Conservation (phyloP, 2,888 invertebrate species). For the Aethes cnicana region DNA sequence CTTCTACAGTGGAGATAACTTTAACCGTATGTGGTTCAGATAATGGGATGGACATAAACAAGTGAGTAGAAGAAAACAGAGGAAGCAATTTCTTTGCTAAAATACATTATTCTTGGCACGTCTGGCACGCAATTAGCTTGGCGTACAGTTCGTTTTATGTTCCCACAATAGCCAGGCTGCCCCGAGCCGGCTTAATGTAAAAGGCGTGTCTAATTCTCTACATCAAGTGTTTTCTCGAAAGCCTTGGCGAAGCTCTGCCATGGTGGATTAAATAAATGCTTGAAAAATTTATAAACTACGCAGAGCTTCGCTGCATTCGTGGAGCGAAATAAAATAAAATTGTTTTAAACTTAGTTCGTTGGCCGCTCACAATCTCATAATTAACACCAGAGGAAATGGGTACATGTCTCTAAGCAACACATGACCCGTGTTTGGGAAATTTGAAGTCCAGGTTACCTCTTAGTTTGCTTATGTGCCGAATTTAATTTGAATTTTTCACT, state of each 20-base stretch:
- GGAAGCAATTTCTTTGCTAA: slow-evolving; percentile 38
- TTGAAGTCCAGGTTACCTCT: no score
- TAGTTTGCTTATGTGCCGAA: no score
- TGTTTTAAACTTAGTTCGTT: no score
- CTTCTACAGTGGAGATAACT: neutral
- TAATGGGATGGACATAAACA: slow-evolving; percentile 37
- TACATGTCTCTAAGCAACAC: no score
- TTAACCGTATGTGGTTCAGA: slow-evolving; percentile 27
- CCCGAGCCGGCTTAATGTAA: slow-evolving; percentile 52
- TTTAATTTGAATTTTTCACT: no score
- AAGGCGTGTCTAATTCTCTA: slow-evolving; percentile 61
- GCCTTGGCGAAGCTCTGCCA: slow-evolving; percentile 31
- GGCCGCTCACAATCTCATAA: no score
- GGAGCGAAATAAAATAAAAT: no score
- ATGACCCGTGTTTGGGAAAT: no score
- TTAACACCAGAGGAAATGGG: no score
- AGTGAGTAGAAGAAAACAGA: slow-evolving; percentile 37
- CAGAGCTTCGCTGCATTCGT: slow-evolving; percentile 3
- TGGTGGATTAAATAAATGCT: slow-evolving; percentile 31
- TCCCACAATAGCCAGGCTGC: slow-evolving; percentile 49
- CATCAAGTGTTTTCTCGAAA: slow-evolving; percentile 54
- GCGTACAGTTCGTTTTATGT: slow-evolving; percentile 49
- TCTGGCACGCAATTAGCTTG: slow-evolving; percentile 60
- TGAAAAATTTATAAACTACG: slow-evolving; percentile 30
- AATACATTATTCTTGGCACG: slow-evolving; percentile 60